These are phyloP conservation scores for Bombus fervidus DNA, from an alignment of 1,140 invertebrate genomes.

Conservation along the genomic window DNA sequence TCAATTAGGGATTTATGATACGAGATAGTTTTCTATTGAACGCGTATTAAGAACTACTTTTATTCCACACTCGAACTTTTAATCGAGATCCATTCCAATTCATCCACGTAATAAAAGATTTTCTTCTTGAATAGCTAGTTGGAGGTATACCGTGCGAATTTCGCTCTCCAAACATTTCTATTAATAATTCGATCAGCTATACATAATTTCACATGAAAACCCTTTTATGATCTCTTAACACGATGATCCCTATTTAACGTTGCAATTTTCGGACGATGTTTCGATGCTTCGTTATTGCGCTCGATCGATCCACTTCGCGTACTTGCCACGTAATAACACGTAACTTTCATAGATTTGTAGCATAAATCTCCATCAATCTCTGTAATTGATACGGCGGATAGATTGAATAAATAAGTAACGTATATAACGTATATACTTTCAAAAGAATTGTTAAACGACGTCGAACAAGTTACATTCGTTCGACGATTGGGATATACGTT, in stretches of 20 bases:
- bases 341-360: constrained; percentile 17
- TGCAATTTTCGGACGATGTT: neutral
- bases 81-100: neutral
- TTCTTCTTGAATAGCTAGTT: constrained; percentile 11
- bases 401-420: constrained; percentile 2
- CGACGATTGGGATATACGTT: neutral
- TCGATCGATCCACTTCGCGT: constrained; percentile 5
- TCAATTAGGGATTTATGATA: constrained; percentile 12
- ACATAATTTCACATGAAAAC: neutral
- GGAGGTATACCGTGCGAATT: neutral
- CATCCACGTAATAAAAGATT: constrained; percentile 17
- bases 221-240: neutral
- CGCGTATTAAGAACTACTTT: constrained; percentile 5
- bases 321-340: neutral
- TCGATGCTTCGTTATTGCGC: constrained; percentile 9
- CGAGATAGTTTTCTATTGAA: constrained; percentile 1
- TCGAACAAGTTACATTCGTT: constrained; percentile 4
- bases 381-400: neutral
- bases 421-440: neutral
- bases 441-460: neutral
- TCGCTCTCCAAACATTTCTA: neutral
- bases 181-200: constrained; percentile 1
- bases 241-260: neutral
- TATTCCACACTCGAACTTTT: neutral
- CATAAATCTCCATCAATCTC: constrained; percentile 2